Conservation (phyloP, 1,140 invertebrate genomes). For the honey bee (Apis mellifera) region DNA sequence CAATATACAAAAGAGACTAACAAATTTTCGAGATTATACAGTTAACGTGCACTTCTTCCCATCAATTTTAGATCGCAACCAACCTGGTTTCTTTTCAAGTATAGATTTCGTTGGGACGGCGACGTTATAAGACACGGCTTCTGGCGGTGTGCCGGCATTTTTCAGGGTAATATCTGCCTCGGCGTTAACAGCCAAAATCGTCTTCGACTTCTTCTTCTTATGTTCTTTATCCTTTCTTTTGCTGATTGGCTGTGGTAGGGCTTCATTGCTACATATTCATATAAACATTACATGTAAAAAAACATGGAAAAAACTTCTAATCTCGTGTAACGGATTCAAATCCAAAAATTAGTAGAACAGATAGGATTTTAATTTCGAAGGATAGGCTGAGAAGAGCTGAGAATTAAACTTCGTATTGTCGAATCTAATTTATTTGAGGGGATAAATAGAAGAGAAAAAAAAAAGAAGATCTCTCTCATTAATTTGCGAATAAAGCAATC, state of each 20-base stretch:
- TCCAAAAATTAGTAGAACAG: conserved; percentile 26
- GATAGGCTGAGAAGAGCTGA: neutral
- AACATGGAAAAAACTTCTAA: conserved; percentile 17
- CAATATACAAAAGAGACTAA: neutral
- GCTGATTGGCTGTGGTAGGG: conserved; percentile 75
- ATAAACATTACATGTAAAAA: conserved; percentile 28
- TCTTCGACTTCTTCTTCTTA: conserved; percentile 81
- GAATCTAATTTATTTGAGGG: neutral
- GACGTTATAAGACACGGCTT: conserved; percentile 59
- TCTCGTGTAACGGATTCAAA: conserved; percentile 21
- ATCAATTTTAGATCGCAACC: conserved; percentile 43
- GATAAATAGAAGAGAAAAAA: too few species aligned
- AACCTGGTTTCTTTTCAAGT: conserved; percentile 72
- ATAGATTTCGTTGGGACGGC: conserved; percentile 47
- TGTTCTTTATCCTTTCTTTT: conserved; percentile 81
- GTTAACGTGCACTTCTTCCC: conserved; percentile 42
- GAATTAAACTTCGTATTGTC: neutral
- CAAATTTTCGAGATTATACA: neutral
- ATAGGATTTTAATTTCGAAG: neutral
- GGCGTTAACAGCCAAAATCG: conserved; percentile 47
- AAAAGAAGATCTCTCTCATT: neutral
- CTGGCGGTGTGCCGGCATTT: conserved; percentile 45
- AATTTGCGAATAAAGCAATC: conserved; percentile 20
- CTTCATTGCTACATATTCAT: conserved; percentile 73
- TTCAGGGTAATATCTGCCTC: conserved; percentile 59